Percentiles rank a stretch among this genome's conserved stretches.
Evolutionary conservation across 2,113 vertebrate species (phyloP).

Genomic region (Spheniscus mendiculus): DNA sequence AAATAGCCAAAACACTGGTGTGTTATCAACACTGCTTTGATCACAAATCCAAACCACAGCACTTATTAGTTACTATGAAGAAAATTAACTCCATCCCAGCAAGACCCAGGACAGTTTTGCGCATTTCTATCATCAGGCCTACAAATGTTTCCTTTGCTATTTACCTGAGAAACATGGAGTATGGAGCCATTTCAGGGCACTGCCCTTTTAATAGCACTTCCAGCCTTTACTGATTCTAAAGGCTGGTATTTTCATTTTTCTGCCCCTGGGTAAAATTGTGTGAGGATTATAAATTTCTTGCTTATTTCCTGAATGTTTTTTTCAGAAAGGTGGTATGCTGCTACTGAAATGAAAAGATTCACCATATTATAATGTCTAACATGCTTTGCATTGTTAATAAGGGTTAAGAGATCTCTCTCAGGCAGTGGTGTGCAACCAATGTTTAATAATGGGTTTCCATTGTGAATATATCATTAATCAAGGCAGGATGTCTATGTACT

Average conservation of each 20-base stretch:
- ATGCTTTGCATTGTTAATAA: not conserved
- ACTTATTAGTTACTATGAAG: not conserved
- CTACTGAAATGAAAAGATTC: not conserved
- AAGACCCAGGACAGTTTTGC: not conserved
- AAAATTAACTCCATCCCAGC: not conserved
- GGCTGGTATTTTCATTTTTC: not conserved
- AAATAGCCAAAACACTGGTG: not conserved
- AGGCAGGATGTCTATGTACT: not conserved
- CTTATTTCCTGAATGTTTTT: not conserved
- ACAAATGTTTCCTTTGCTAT: not conserved
- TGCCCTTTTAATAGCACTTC: not conserved
- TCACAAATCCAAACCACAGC: not conserved
- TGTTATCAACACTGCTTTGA: not conserved
- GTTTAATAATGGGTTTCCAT: not conserved
- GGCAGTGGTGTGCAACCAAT: not conserved
- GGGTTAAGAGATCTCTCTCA: not conserved
- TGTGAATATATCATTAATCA: not conserved
- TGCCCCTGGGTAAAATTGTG: not conserved
- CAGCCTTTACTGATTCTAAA: not conserved
- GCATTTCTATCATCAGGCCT: not conserved
- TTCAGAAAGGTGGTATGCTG: not conserved
- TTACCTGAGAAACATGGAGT: not conserved
- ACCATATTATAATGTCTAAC: not conserved
- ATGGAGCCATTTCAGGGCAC: not conserved
- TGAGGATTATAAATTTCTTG: not conserved